These are phyloP conservation scores for Probosciger aterrimus DNA, from an alignment of 2,113 vertebrate genomes.

Conservation along the genomic window DNA sequence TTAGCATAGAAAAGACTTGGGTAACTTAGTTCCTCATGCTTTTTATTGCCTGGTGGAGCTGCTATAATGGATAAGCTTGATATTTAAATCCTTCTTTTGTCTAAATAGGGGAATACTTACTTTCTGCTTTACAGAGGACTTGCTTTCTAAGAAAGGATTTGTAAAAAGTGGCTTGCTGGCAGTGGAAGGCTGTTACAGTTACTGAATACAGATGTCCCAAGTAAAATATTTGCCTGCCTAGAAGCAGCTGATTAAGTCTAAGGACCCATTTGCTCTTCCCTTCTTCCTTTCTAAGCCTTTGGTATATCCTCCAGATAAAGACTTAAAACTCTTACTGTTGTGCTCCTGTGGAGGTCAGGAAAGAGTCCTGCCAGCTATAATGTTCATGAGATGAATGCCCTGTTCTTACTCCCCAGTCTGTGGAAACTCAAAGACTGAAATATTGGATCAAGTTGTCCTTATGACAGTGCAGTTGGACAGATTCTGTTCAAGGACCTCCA, in stretches of 20 bases:
- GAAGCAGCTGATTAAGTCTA: not conserved
- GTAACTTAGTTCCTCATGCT: not conserved
- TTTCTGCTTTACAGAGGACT: not conserved
- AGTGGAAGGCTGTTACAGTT: not conserved
- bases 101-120: not conserved
- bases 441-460: not conserved
- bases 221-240: not conserved
- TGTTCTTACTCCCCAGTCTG: not conserved
- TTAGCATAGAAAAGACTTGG: not conserved
- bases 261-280: not conserved
- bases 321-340: not conserved
- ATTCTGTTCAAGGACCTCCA: not conserved
- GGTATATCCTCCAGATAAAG: not conserved
- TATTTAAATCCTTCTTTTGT: not conserved
- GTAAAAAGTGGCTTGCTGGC: not conserved
- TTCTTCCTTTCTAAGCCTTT: not conserved
- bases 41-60: not conserved
- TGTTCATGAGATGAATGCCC: not conserved
- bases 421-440: not conserved
- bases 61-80: not conserved
- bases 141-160: constrained; percentile 9
- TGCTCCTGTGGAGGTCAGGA: not conserved
- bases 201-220: not conserved
- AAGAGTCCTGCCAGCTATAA: not conserved
- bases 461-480: not conserved